These are phyloP conservation scores for Aspidoscelis tigris DNA, from an alignment of 2,113 vertebrate species.

Conservation along the genomic window DNA sequence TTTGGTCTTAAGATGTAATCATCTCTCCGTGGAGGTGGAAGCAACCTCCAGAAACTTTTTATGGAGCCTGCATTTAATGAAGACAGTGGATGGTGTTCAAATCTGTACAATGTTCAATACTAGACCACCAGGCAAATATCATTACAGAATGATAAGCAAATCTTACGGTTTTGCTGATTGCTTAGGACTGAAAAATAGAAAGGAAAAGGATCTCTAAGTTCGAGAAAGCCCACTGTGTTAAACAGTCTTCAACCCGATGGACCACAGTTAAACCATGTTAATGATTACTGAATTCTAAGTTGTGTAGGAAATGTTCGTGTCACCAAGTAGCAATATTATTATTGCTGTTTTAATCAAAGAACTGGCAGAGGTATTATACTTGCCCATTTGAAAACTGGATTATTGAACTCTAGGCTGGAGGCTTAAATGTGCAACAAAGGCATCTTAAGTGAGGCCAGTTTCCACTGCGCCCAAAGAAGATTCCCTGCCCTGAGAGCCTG, in stretches of 20 bases:
- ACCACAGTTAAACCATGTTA: not conserved
- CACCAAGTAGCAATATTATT: conserved; percentile 27
- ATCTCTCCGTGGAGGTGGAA: no score
- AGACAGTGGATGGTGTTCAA: not conserved
- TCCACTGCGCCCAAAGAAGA: no score
- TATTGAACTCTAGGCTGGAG: not conserved
- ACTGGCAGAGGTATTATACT: not conserved
- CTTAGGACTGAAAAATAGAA: not conserved
- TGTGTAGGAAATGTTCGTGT: conserved; percentile 36
- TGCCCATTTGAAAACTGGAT: not conserved
- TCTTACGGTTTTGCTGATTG: not conserved
- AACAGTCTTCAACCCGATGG: not conserved
- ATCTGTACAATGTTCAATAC: not conserved
- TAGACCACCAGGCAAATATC: no score
- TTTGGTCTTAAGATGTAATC: not conserved
- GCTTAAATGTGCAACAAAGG: not conserved
- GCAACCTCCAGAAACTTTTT: not conserved
- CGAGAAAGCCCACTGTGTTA: not conserved
- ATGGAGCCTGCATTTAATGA: not conserved
- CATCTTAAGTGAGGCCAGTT: no score
- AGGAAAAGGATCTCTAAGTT: not conserved
- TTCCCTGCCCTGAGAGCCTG: no score
- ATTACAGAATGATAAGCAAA: not conserved
- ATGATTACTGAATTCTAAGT: conserved; percentile 4
- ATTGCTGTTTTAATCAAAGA: not conserved